These are phyloP conservation scores for Helicolenus hilgendorfi DNA, from an alignment of 2,797 vertebrate species.

Conservation along the genomic window DNA sequence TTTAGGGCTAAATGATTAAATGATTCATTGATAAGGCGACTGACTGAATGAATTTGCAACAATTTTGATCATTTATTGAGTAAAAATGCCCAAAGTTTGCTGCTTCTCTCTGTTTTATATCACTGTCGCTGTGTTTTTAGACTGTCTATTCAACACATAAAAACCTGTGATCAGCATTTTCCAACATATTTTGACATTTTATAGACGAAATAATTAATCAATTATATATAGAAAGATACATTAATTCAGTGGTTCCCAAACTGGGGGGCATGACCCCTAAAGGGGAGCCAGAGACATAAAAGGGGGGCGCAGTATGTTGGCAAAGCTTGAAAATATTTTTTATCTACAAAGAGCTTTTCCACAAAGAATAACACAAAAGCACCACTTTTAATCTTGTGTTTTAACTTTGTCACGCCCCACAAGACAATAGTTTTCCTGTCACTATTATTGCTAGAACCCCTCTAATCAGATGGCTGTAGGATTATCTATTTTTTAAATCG, in stretches of 20 bases:
- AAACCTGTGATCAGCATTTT: neutral
- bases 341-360: too few relatives aligned
- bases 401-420: neutral
- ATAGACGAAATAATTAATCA: neutral
- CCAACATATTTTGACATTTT: neutral
- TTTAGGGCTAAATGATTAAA: neutral
- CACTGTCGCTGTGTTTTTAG: neutral
- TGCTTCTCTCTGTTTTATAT: neutral
- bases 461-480: neutral
- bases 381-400: too few relatives aligned
- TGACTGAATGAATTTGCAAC: neutral
- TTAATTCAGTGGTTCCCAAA: neutral
- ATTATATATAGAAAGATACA: neutral
- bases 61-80: neutral
- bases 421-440: neutral
- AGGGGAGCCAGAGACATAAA: too few relatives aligned
- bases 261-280: too few relatives aligned
- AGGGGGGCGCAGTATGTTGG: too few relatives aligned
- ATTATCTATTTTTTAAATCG: neutral
- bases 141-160: neutral
- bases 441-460: neutral
- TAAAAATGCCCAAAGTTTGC: neutral
- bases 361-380: too few relatives aligned
- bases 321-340: too few relatives aligned
- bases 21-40: neutral